Percentiles rank a stretch among this genome's conserved stretches.
phyloP scores from a whole-genome alignment of 2,113 vertebrate genomes.

The Cryptomyrus ogoouensis region DNA sequence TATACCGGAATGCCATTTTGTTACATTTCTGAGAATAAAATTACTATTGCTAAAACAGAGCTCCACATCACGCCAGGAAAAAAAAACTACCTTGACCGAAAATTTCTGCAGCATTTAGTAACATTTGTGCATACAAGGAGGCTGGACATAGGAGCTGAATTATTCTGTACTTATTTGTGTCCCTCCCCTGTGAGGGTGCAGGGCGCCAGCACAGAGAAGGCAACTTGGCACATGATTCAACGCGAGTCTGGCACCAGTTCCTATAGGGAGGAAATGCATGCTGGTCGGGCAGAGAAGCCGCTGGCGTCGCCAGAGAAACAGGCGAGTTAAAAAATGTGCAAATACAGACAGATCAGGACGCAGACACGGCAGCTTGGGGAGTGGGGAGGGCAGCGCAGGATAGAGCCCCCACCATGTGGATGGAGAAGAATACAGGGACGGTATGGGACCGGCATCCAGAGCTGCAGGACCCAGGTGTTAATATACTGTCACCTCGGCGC shows the following conservation, averaged over 20 bases:
- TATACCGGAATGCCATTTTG: background rate
- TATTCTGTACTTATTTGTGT: background rate
- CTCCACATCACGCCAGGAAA: background rate
- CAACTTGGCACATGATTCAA: background rate
- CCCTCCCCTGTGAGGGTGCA: background rate
- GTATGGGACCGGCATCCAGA: background rate
- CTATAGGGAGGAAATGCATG: background rate
- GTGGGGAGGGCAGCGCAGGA: background rate
- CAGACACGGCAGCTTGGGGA: background rate
- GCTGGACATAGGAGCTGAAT: background rate
- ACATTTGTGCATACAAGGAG: background rate
- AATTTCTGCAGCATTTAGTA: background rate
- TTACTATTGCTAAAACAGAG: background rate
- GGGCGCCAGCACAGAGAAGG: background rate
- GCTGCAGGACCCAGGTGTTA: background rate
- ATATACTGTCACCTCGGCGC: background rate
- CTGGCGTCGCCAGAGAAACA: background rate
- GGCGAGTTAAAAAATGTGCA: background rate
- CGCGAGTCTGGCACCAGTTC: background rate
- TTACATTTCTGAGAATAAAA: background rate
- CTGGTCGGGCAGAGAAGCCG: background rate
- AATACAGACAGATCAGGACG: background rate
- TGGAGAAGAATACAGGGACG: background rate
- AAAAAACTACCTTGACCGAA: background rate
- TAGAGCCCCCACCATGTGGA: background rate